Conservation (phyloP, 2,888 invertebrate species). For the Rotaria sp. region DNA sequence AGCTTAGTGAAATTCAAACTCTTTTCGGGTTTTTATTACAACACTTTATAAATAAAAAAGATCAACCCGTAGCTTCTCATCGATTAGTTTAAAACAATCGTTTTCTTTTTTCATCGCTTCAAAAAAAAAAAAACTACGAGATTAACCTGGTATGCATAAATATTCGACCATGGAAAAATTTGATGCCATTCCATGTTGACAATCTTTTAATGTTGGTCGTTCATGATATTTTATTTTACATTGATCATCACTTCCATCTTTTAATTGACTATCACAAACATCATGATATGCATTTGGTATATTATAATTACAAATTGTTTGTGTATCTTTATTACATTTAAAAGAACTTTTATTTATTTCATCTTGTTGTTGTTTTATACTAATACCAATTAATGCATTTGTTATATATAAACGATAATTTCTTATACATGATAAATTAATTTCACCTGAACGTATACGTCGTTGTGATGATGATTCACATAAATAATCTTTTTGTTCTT, state of each 20-base stretch:
- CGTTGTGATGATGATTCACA: neutral
- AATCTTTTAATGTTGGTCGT: neutral
- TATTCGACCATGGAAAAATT: slow-evolving; percentile 6
- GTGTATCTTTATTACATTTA: neutral
- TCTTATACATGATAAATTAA: neutral
- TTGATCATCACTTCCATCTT: neutral
- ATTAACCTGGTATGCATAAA: neutral
- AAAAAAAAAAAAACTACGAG: neutral
- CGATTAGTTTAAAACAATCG: no score
- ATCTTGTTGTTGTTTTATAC: neutral
- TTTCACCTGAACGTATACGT: neutral
- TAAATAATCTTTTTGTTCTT: neutral
- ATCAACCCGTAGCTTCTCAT: no score
- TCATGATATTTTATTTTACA: neutral
- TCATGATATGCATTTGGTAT: neutral
- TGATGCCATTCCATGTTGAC: neutral
- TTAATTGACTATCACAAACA: neutral
- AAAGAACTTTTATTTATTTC: neutral
- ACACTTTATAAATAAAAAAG: no score
- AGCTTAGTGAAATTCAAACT: no score
- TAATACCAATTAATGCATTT: neutral
- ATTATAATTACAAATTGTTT: neutral
- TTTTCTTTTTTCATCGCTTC: neutral
- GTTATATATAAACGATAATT: slow-evolving; percentile 9
- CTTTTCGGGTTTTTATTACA: no score